Percentiles rank a stretch among this genome's conserved stretches.
These are phyloP conservation scores for Mustelus asterias DNA, from an alignment of 2,113 vertebrate genomes.

Conservation along the genomic window DNA sequence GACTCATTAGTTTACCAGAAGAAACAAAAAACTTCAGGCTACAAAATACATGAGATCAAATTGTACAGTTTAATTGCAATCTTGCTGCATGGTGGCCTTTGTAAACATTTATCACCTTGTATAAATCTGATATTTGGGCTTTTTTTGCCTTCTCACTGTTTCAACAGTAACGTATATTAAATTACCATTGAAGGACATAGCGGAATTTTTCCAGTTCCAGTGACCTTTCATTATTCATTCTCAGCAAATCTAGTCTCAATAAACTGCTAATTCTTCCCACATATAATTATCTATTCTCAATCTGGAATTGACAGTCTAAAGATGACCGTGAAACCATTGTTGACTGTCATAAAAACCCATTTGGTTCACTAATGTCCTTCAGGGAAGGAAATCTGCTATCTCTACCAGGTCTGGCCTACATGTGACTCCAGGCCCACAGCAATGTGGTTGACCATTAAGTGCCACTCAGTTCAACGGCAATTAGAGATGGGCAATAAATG, in stretches of 20 bases:
- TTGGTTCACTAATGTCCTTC: no score
- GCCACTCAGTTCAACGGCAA: no score
- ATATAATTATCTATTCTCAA: background rate
- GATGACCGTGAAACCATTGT: no score
- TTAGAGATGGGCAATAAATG: no score
- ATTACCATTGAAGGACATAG: background rate
- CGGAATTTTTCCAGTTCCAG: background rate
- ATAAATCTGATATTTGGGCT: background rate
- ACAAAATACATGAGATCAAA: background rate
- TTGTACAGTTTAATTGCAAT: background rate
- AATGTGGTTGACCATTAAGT: no score
- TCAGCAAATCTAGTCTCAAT: background rate
- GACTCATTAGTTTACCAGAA: background rate
- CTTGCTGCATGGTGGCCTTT: background rate
- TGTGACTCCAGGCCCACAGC: no score
- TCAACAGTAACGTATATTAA: background rate
- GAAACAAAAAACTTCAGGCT: background rate
- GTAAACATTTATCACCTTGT: background rate
- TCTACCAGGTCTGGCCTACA: no score
- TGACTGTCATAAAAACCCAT: no score
- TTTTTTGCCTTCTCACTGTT: background rate
- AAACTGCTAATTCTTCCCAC: background rate
- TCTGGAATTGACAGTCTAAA: background rate
- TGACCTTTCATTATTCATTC: background rate
- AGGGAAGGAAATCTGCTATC: no score